Evolutionary conservation across 30 jellyfish, hydroid and myxozoan species (phyloP), one percentile per base, ranked within the genome.

Genomic region (Hydra vulgaris): DNA sequence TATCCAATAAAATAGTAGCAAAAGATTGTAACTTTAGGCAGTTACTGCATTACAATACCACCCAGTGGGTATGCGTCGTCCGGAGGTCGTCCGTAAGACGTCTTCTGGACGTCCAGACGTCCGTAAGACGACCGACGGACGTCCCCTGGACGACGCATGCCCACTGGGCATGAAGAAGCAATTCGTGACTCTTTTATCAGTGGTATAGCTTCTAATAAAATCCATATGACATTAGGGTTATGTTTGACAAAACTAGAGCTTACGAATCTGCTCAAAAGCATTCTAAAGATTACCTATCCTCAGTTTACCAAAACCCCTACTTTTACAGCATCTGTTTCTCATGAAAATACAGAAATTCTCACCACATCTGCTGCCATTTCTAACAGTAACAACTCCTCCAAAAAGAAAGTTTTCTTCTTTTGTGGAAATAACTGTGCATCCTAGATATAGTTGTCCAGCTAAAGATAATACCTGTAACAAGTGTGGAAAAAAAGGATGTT

Each of bases 371-470:
- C 15, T 68, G 75, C 75, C 15, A 23, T 68, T 68, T 16, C 75
- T 68, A 68, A 23, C 75, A 68, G 27, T 16, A 68, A 23, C 75
- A 68, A 68, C 75, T n/a, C 75, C 27, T 68, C 75, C 26, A 68
- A 68, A 68, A 68, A 3, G 15, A 68, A 20, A n/a, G 25, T 7
- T 23, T 68, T 3, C 75, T 68, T 68, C n/a, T n/a, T n/a, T n/a
- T 56, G 71, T 17, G 18, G 71, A 56, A 56, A 56, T 15, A 17
- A n/a, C 71, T 56, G 71, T 56, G 71, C n/a, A 56, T 56, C 71
- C 71, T n/a, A n/a, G n/a, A n/a, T n/a, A n/a, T n/a, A n/a, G n/a
- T n/a, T n/a, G n/a, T n/a, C n/a, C n/a, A n/a, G n/a, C n/a, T n/a
- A n/a, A n/a, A n/a, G n/a, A n/a, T n/a, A n/a, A n/a, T n/a, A n/a